These are phyloP conservation scores for Microctonus brassicae DNA, from an alignment of 2,888 invertebrate species.

Conservation along the genomic window DNA sequence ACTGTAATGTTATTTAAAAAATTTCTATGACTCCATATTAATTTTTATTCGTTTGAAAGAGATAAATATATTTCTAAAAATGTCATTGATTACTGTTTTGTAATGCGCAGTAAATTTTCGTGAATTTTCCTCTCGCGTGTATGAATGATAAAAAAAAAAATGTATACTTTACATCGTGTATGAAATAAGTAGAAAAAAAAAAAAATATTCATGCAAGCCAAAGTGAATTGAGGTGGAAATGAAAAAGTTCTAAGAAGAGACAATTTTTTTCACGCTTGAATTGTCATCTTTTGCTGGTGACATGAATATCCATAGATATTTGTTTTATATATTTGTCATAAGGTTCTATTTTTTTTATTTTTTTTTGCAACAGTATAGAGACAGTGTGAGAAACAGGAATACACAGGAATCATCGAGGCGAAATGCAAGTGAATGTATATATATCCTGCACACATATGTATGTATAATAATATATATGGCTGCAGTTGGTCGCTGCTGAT, in stretches of 20 bases:
- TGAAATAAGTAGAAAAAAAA: not conserved
- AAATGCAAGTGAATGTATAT: slow-evolving; percentile 57
- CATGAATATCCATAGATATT: not conserved
- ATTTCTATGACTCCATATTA: too few species aligned
- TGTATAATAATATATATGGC: slow-evolving; percentile 36
- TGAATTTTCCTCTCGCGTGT: too few species aligned
- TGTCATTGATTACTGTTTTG: too few species aligned
- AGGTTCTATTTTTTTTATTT: not conserved
- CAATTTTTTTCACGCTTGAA: not conserved
- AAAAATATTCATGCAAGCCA: not conserved
- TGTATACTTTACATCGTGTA: not conserved
- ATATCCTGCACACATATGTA: slow-evolving; percentile 23
- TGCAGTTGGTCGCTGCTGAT: slow-evolving; percentile 59
- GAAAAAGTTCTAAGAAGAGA: not conserved
- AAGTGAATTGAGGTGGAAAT: not conserved
- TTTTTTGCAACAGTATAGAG: slow-evolving; percentile 14
- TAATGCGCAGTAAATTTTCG: too few species aligned
- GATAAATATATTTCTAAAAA: too few species aligned
- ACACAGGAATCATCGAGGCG: slow-evolving; percentile 42
- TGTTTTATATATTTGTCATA: not conserved
- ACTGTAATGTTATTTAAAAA: too few species aligned
- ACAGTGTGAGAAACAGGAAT: not conserved
- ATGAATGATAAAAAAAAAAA: too few species aligned
- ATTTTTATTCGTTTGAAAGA: too few species aligned
- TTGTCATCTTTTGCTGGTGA: not conserved